Evolutionary conservation across 2,888 invertebrate species (phyloP).

Genomic region (Habrosyne pyritoides): DNA sequence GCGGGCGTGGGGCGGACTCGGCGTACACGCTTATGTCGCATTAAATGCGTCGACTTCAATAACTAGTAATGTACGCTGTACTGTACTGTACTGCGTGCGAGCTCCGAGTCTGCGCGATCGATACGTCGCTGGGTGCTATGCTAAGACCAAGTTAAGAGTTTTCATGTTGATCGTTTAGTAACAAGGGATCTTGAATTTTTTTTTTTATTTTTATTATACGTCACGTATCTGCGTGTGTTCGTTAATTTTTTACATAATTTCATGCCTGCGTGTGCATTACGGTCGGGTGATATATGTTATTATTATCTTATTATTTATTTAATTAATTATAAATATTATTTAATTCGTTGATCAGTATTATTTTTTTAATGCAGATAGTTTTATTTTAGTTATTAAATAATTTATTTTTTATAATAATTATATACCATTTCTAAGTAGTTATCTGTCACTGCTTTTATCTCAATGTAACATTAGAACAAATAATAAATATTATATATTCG

Average conservation of each 20-base stretch:
- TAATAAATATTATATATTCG: constrained; percentile 15
- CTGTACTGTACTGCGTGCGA: constrained; percentile 9
- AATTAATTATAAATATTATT: neutral
- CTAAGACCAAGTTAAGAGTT: constrained; percentile 69
- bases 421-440: constrained; percentile 12
- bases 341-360: neutral
- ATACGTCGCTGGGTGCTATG: constrained; percentile 66
- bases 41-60: constrained; percentile 14
- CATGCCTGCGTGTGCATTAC: too few species aligned
- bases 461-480: constrained; percentile 22
- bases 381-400: constrained; percentile 9
- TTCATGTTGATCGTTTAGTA: constrained; percentile 37
- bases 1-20: constrained; percentile 16
- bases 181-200: constrained; percentile 13
- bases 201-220: constrained; percentile 15
- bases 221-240: neutral
- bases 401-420: neutral
- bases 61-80: constrained; percentile 9
- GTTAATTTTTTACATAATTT: too few species aligned
- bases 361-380: neutral
- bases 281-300: too few species aligned
- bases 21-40: constrained; percentile 2
- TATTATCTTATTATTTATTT: neutral
- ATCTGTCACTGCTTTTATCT: constrained; percentile 31
- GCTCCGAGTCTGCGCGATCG: constrained; percentile 11